Percentiles rank a stretch among this genome's conserved stretches.
phyloP scores from a whole-genome alignment of 2,113 vertebrate genomes.

The Bolborhynchus lineola region DNA sequence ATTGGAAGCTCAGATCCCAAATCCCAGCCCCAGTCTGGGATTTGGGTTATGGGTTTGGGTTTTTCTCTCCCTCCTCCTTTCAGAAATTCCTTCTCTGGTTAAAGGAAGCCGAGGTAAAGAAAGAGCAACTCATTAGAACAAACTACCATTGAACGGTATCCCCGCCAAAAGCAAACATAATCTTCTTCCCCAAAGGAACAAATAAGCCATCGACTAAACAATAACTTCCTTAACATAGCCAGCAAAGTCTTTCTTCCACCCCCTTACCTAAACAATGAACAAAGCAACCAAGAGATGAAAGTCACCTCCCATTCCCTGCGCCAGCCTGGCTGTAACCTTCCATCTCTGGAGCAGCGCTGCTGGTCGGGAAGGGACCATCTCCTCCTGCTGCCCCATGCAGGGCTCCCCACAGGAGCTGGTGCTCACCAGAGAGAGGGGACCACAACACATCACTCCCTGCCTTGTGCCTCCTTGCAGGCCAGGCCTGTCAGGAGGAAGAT shows the following conservation, averaged over 20 bases:
- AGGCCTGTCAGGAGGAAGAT: not conserved
- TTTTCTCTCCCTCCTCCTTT: not conserved
- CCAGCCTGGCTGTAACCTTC: not conserved
- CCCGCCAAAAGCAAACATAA: not conserved
- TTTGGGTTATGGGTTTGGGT: not conserved
- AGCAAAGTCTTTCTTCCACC: not conserved
- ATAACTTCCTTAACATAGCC: not conserved
- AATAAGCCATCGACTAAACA: slow-evolving; percentile 32
- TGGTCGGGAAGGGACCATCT: rapidly evolving
- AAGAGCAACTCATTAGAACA: not conserved
- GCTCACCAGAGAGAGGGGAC: not conserved
- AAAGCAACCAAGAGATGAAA: not conserved
- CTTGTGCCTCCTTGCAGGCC: not conserved
- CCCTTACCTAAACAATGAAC: not conserved
- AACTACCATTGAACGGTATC: not conserved
- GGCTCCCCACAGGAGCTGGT: not conserved
- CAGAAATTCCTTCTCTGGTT: not conserved
- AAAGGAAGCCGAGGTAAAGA: slow-evolving; percentile 5
- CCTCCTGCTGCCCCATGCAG: not conserved
- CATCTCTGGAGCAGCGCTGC: rapidly evolving
- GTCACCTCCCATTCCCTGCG: not conserved
- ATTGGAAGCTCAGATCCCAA: not conserved
- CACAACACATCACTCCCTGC: not conserved
- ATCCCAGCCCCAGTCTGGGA: not conserved
- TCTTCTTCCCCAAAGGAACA: not conserved